phyloP scores from a whole-genome alignment of 2,113 vertebrate genomes.

The Pipra filicauda region DNA sequence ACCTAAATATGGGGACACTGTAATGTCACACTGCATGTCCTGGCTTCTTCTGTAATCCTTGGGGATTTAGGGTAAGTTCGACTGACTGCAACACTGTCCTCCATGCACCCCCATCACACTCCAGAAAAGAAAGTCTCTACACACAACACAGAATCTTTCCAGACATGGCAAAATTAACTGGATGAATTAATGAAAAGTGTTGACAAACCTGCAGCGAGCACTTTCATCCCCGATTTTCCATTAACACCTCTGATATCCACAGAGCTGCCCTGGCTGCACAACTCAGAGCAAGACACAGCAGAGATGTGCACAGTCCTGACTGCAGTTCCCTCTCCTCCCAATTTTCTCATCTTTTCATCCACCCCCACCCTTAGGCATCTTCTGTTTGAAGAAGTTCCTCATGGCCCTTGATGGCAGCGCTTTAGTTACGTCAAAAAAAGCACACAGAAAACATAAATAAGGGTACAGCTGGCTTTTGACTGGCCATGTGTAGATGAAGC shows the following conservation, averaged over 20 bases:
- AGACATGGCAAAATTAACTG: neutral
- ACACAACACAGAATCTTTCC: neutral
- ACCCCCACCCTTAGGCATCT: neutral
- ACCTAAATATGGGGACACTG: neutral
- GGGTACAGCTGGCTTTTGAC: neutral
- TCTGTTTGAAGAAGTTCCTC: neutral
- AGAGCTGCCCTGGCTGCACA: neutral
- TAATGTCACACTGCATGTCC: neutral
- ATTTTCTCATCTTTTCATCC: neutral
- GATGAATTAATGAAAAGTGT: neutral
- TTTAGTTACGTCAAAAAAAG: neutral
- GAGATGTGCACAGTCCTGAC: neutral
- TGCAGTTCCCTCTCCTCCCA: neutral
- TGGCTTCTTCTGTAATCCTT: neutral
- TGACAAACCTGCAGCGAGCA: neutral
- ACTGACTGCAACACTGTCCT: neutral
- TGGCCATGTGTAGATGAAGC: neutral
- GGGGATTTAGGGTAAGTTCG: neutral
- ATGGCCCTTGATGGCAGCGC: neutral
- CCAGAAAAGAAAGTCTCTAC: neutral
- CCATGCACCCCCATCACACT: neutral
- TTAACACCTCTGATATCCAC: neutral
- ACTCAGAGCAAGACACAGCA: neutral
- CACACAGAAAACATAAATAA: neutral
- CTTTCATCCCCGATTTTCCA: slow-evolving; percentile 8